Conservation (phyloP, 2,888 invertebrate genomes). For the Liodrosophila aerea region DNA sequence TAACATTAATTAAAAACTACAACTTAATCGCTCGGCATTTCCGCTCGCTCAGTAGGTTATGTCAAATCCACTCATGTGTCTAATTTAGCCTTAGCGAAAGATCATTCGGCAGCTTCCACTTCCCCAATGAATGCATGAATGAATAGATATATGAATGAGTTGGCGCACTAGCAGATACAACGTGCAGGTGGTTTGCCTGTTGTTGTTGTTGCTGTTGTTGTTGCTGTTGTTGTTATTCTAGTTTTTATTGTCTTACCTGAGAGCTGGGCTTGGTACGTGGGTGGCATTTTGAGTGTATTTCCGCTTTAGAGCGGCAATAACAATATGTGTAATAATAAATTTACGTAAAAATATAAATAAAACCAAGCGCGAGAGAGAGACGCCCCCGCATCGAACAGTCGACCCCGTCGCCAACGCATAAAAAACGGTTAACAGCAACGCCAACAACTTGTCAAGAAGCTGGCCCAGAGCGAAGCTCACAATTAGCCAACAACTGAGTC, state of each 20-base stretch:
- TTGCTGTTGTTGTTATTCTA: slow-evolving; percentile 38
- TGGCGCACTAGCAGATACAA: slow-evolving; percentile 29
- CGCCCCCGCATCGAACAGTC: slow-evolving; percentile 51
- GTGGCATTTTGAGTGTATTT: slow-evolving; percentile 68
- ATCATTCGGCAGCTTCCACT: slow-evolving; percentile 63
- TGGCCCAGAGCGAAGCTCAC: slow-evolving; percentile 70
- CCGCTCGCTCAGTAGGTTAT: slow-evolving; percentile 58
- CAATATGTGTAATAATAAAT: slow-evolving; percentile 78
- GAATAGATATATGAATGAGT: slow-evolving; percentile 43
- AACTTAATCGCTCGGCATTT: slow-evolving; percentile 69
- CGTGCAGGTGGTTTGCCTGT: slow-evolving; percentile 55
- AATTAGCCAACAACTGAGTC: slow-evolving; percentile 56
- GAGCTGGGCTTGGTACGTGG: slow-evolving; percentile 49
- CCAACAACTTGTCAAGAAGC: slow-evolving; percentile 59
- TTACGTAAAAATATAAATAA: slow-evolving; percentile 73
- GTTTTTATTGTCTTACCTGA: slow-evolving; percentile 10
- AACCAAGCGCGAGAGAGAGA: slow-evolving; percentile 48
- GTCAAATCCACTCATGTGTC: slow-evolving; percentile 44
- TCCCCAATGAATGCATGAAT: slow-evolving; percentile 42
- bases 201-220: slow-evolving; percentile 29
- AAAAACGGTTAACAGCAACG: slow-evolving; percentile 45
- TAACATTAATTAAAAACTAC: slow-evolving; percentile 59
- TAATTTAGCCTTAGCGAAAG: slow-evolving; percentile 37
- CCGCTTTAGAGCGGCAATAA: slow-evolving; percentile 74
- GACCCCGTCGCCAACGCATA: slow-evolving; percentile 42